Evolutionary conservation across 2,113 vertebrate species (phyloP).

Genomic region (Coturnix japonica): DNA sequence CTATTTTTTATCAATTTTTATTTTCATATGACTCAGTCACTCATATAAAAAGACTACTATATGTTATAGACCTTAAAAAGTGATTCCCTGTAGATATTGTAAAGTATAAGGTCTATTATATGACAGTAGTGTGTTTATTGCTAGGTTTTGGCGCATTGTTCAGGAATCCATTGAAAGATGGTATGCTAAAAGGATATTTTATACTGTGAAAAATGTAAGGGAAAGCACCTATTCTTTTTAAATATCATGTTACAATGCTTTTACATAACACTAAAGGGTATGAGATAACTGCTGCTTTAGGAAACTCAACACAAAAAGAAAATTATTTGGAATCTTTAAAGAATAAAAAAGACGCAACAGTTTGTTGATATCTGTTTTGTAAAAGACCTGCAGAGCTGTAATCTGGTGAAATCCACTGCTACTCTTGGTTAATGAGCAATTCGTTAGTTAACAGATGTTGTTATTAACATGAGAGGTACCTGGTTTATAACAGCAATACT

Average conservation of each 20-base stretch:
- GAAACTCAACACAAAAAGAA: constrained; percentile 15
- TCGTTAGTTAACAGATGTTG: constrained; percentile 77
- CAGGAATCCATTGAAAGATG: constrained; percentile 45
- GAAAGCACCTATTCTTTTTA: constrained; percentile 37
- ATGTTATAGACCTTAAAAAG: constrained; percentile 73
- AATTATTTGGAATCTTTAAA: constrained; percentile 33
- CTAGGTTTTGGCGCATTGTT: constrained; percentile 64
- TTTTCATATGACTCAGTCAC: constrained; percentile 72
- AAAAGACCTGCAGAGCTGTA: constrained; percentile 64
- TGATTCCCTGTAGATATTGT: constrained; percentile 67
- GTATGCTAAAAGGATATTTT: constrained; percentile 47
- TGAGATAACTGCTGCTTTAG: constrained; percentile 47
- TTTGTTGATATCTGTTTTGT: constrained; percentile 11
- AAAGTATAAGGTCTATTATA: constrained; percentile 62
- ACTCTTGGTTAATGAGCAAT: constrained; percentile 73
- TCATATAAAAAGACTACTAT: constrained; percentile 59
- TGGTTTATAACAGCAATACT: constrained; percentile 78
- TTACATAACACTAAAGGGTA: constrained; percentile 17
- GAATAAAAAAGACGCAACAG: not conserved
- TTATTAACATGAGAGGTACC: constrained; percentile 68
- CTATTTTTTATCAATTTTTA: constrained; percentile 79
- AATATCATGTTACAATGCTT: constrained; percentile 31
- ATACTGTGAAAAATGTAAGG: constrained; percentile 30
- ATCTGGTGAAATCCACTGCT: constrained; percentile 69
- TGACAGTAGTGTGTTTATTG: constrained; percentile 59